These are phyloP conservation scores for Cantharis rufa DNA, from an alignment of 2,888 invertebrate species.

Conservation along the genomic window DNA sequence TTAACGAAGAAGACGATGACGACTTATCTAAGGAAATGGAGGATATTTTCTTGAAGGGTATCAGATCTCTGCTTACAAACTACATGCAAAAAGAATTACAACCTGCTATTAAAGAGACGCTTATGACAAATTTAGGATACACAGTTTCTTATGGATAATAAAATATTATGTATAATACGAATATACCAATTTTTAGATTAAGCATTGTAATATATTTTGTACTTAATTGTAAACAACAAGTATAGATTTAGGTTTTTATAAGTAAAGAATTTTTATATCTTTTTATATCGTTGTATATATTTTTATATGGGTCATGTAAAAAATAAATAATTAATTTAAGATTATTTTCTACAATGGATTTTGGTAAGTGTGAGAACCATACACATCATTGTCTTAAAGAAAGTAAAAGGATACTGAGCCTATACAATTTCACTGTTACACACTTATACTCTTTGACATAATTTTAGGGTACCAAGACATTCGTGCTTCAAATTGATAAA, in stretches of 20 bases:
- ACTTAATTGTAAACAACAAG: not conserved
- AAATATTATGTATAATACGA: not conserved
- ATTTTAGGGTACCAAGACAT: not conserved
- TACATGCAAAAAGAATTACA: conserved; percentile 85
- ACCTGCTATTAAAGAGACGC: conserved; percentile 82
- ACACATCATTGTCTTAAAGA: not conserved
- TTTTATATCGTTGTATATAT: not conserved
- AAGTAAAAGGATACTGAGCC: not conserved
- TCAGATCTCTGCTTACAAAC: conserved; percentile 75
- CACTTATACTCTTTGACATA: not conserved
- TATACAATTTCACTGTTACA: not conserved
- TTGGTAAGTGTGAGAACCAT: not conserved
- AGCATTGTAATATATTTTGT: not conserved
- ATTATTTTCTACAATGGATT: not conserved
- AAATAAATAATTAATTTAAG: not conserved
- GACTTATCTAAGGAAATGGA: conserved; percentile 81
- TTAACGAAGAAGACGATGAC: conserved; percentile 61
- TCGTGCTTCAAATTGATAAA: not conserved
- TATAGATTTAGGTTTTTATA: not conserved
- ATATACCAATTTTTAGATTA: not conserved
- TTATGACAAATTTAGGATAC: conserved; percentile 87
- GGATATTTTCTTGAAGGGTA: conserved; percentile 82
- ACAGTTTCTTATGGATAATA: conserved; percentile 79
- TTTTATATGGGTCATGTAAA: not conserved
- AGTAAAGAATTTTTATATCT: not conserved